Evolutionary conservation across 1,140 invertebrate genomes (phyloP), one percentile per base, ranked within the genome.

Genomic region (Drosophila pseudoananassae): DNA sequence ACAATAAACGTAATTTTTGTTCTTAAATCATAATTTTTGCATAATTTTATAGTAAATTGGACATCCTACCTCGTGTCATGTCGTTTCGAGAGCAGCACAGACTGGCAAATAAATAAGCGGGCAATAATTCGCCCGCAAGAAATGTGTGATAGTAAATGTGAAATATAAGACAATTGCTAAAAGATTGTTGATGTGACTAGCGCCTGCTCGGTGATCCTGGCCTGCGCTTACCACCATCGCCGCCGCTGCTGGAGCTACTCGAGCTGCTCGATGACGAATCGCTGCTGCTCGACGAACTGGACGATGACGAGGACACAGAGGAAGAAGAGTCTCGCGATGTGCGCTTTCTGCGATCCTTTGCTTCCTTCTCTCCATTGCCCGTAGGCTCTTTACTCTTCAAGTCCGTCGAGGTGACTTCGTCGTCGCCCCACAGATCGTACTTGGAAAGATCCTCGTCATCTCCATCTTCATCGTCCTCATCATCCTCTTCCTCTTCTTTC

Each of bases 361-460:
- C 55, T 7, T 63, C 72, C 53, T 68, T 80, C 15, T 51, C 69
- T 43, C 80, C 75, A 60, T 76, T 82, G 43, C 63, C 71, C 3
- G 17, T 31, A 2, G 52, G 25, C 14, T 9, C 43, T 20, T 83
- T 84, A 43, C 17, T 56, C 15, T 73, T 79, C 4, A 36, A 74
- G 23, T 78, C 53, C 40, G 69, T 72, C 10, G 82, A 68, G 33
- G 50, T 66, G 7, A 79, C 82, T 27, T 88, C 82, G 43, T 94
- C 95, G 93, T 95, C 95, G 82, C 94, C 95, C 90, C 94, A 95
- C 31, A 97, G 92, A 92, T 97, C 96, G 88, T 97, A 97, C 91
- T 97, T 97, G 12, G 96, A 96, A 60, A 97, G 92, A 92, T 97
- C 96, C 17, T 93, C 96, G 91, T 94, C 95, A 61, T 96, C 96